Base-by-base conservation (phyloP, 2,888 invertebrate species). In the Crocallis elinguaria region DNA sequence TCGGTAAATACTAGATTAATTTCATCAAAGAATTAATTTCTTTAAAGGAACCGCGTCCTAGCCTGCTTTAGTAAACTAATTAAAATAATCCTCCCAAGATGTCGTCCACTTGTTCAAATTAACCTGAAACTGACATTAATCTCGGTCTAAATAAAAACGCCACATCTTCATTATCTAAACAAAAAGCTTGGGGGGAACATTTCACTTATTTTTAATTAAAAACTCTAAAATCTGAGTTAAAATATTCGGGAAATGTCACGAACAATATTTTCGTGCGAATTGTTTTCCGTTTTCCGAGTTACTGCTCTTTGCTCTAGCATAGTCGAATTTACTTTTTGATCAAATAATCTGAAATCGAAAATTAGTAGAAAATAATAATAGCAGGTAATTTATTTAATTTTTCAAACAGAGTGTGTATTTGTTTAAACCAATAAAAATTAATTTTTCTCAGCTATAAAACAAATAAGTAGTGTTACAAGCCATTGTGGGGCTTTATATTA, bases 181-280 rank as follows among this genome's bases (percentile, higher is more conserved):
- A 65, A 56, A 66, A 65, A 60, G 49, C 57, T 16, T 41, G 30
- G 37, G n/a, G 50, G 48, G 37, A 52, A 53, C 52, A 58, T 57
- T 60, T 62, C 64, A 66, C 64, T 67, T 67, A 59, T 62, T 67
- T 68, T 72, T 71, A 73, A 71, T 73, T 73, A 73, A 71, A 73
- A 73, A 68, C 65, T 60, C 58, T 51, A 58, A 66, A 43, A 49
- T 45, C 51, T 48, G 33, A 9, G 38, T 44, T 49, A 33, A 44
- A 43, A 51, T 43, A 56, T 51, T 56, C 56, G 35, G 27, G 43
- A 32, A 51, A 43, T 48, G 55, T 55, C 41, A 49, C 35, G 41
- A 49, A 45, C 55, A 55, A 39, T 49, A 11, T 32, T 53, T 43
- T 14, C 43, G 42, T 35, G 33, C 32, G 16, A 7, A 25, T 48